Conservation (phyloP, 2,113 vertebrate genomes). For the Seriola quinqueradiata region DNA sequence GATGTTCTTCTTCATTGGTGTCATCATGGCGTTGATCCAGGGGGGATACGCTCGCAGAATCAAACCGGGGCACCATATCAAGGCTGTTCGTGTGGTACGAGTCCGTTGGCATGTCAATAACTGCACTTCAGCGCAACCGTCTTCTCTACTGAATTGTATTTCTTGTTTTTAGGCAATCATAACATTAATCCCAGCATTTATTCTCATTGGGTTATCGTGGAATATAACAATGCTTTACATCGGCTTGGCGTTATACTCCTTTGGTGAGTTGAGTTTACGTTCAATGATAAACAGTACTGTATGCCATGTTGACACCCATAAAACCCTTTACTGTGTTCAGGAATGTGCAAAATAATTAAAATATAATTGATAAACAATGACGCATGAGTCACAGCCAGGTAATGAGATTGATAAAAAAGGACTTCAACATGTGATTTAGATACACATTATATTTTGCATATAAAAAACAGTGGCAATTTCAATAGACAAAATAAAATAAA, state of each 20-base stretch:
- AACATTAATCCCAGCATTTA: constrained; percentile 91
- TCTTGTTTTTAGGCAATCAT: constrained; percentile 88
- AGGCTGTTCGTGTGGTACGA: constrained; percentile 88
- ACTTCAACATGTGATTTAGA: too few species aligned
- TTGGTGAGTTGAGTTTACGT: constrained; percentile 86
- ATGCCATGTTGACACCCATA: too few species aligned
- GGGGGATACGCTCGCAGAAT: constrained; percentile 94
- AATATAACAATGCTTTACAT: constrained; percentile 85
- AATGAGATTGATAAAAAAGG: too few species aligned
- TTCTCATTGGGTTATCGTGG: constrained; percentile 90
- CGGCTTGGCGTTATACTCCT: constrained; percentile 92
- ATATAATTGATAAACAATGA: too few species aligned
- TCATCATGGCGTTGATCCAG: constrained; percentile 95
- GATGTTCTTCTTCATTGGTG: constrained; percentile 98
- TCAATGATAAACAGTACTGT: neutral
- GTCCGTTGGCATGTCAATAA: neutral
- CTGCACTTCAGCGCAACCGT: neutral
- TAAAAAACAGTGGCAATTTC: too few species aligned
- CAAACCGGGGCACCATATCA: constrained; percentile 89
- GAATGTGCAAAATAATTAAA: too few species aligned
- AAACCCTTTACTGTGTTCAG: too few species aligned
- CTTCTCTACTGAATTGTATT: neutral
- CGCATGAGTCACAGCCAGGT: too few species aligned
- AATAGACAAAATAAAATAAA: neutral
- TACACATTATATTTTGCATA: too few species aligned